A percentile compares a stretch with the other conserved stretches of the same genome.
phyloP scores from a whole-genome alignment of 1,140 invertebrate genomes.

The Ips nitidus region DNA sequence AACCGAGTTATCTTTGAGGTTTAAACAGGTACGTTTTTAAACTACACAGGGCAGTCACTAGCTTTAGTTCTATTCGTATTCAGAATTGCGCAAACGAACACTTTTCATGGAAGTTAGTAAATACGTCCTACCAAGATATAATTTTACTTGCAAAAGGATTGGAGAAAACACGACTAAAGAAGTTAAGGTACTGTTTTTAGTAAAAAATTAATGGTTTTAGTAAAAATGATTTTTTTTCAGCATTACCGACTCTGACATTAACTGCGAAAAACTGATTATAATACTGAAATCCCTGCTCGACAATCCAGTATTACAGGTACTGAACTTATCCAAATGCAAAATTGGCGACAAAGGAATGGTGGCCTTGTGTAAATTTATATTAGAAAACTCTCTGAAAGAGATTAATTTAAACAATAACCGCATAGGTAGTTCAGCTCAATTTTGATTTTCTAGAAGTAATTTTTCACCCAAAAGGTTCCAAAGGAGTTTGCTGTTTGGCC shows the following conservation, averaged over 20 bases:
- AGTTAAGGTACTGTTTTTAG: slow-evolving; percentile 47
- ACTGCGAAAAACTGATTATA: slow-evolving; percentile 25
- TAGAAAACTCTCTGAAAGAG: slow-evolving; percentile 15
- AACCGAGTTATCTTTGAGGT: slow-evolving; percentile 52
- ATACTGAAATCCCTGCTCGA: slow-evolving; percentile 28
- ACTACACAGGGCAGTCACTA: neutral
- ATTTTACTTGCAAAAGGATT: slow-evolving; percentile 54
- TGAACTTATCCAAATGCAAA: slow-evolving; percentile 34
- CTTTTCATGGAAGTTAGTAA: slow-evolving; percentile 55
- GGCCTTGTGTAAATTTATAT: slow-evolving; percentile 18
- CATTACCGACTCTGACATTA: slow-evolving; percentile 33
- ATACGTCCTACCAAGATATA: slow-evolving; percentile 55
- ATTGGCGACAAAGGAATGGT: slow-evolving; percentile 22
- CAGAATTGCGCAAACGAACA: slow-evolving; percentile 49
- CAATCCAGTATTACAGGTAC: slow-evolving; percentile 13
- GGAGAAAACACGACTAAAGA: slow-evolving; percentile 52
- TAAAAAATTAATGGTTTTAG: neutral
- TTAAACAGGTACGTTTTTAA: slow-evolving; percentile 39
- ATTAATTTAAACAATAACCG: slow-evolving; percentile 25
- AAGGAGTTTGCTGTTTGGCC: slow-evolving; percentile 22
- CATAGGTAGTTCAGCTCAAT: slow-evolving; percentile 18
- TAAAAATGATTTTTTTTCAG: slow-evolving; percentile 10
- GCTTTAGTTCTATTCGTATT: neutral
- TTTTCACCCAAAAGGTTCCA: slow-evolving; percentile 16
- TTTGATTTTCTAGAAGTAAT: neutral